These are phyloP conservation scores for Eupeodes luniger DNA, from an alignment of 2,888 invertebrate genomes.

Conservation along the genomic window DNA sequence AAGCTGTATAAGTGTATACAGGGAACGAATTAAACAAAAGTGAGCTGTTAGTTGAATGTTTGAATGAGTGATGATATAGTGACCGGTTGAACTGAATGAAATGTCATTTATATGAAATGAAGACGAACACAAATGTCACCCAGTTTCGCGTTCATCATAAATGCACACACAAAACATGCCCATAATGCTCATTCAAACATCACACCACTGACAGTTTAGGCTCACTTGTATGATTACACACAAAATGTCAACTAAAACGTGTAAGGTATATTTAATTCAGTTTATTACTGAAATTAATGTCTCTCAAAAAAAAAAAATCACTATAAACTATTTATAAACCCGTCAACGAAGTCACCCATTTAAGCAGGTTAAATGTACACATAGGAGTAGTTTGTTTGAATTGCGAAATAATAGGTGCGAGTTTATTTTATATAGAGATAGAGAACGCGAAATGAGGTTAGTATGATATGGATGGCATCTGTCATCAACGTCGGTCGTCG, in stretches of 20 bases:
- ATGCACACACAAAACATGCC: too few species aligned
- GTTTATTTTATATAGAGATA: background rate
- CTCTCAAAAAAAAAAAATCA: background rate
- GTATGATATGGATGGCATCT: constrained; percentile 38
- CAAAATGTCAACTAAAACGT: constrained; percentile 48
- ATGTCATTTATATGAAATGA: constrained; percentile 13
- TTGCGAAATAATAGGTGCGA: constrained; percentile 47
- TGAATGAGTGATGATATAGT: background rate
- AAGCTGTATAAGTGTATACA: too few species aligned
- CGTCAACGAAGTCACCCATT: background rate
- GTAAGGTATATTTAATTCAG: constrained; percentile 61
- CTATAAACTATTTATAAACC: constrained; percentile 25
- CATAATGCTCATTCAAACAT: background rate
- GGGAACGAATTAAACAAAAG: background rate
- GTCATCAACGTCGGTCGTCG: background rate
- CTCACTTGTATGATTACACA: background rate
- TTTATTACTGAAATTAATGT: constrained; percentile 60
- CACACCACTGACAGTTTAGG: background rate
- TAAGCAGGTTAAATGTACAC: constrained; percentile 21
- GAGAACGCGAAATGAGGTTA: constrained; percentile 62
- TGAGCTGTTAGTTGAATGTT: constrained; percentile 9
- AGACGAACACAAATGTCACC: constrained; percentile 20
- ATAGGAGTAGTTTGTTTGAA: background rate
- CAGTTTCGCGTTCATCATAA: constrained; percentile 1
- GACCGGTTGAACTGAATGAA: background rate